Evolutionary conservation across 2,888 invertebrate genomes (phyloP), one percentile per base, ranked within the genome.

Genomic region (Petrophora chlorosata): DNA sequence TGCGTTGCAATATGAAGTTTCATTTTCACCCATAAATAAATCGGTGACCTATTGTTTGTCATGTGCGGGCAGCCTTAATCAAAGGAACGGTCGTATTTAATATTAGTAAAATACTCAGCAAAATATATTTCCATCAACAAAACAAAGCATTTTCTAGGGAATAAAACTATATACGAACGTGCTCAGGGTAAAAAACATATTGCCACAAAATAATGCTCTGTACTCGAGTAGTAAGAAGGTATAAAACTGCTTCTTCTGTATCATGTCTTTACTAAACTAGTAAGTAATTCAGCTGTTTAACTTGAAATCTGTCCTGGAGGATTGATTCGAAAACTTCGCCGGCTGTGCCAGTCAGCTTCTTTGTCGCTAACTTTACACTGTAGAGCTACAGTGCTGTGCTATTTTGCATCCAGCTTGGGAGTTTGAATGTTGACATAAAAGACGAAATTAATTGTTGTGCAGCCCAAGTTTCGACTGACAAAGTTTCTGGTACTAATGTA

Each of bases 261-360:
- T 29, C 13, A 7, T 4, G 2, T 16, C 12, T 14, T 13, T 2
- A 1, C 33, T 39, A 28, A 45, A 26, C 19, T 33, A 12, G 10
- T 39, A 33, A 33, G 17, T 33, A 28, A 33, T 39, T 46, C 12
- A 16, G 23, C 14, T 13, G 14, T 25, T 23, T 13, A 33, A 44
- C 39, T 51, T 19, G 40, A 47, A 50, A 54, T 45, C 42, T 30
- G 53, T 47, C 42, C 25, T 42, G 30, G 10, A 46, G 25, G 50
- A 54, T 56, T 58, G 50, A 60, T 60, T 52, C 40, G 32, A 22
- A 50, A 60, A 56, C 52, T 58, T 54, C 2, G 28, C 17, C 34
- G 30, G 16, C 5, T 14, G 28, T 9, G 9, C 19, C 22, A 34
- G 33, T 15, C 32, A 33, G 23, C 33, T 44, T 49, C 46, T 51